phyloP scores from a whole-genome alignment of 1,140 invertebrate species.

The Pseudomyrmex gracilis region DNA sequence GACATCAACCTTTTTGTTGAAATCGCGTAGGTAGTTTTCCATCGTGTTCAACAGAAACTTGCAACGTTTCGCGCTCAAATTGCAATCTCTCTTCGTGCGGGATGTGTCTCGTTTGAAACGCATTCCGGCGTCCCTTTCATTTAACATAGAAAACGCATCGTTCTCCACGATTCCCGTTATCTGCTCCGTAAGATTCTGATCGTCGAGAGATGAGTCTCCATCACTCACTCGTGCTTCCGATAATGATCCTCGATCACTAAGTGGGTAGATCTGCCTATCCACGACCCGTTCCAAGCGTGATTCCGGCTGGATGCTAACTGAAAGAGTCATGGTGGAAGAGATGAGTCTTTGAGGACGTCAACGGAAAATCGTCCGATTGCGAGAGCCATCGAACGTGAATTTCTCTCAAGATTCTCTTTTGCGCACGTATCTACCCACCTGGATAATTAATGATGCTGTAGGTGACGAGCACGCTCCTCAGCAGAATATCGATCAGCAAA shows the following conservation, averaged over 20 bases:
- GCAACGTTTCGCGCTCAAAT: conserved; percentile 11
- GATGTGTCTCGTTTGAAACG: conserved; percentile 19
- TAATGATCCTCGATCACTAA: neutral
- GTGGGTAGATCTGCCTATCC: neutral
- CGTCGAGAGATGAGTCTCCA: neutral
- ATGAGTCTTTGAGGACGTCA: conserved; percentile 14
- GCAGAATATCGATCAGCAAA: neutral
- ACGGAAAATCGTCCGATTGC: conserved; percentile 16
- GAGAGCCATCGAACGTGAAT: neutral
- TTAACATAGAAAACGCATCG: neutral
- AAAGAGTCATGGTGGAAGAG: conserved; percentile 40
- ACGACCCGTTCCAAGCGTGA: neutral
- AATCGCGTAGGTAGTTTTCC: neutral
- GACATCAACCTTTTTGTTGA: neutral
- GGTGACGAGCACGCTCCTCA: neutral
- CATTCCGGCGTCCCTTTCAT: neutral
- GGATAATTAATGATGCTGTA: neutral
- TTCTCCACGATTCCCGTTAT: neutral
- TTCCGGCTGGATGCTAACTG: conserved; percentile 15
- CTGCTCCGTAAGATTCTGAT: neutral
- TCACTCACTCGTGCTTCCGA: neutral
- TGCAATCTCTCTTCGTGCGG: conserved; percentile 20
- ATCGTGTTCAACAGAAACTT: conserved; percentile 22
- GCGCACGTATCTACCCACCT: conserved; percentile 27
- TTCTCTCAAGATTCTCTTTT: neutral